Evolutionary conservation across 1,140 invertebrate genomes (phyloP).

Genomic region (Sipha flava): DNA sequence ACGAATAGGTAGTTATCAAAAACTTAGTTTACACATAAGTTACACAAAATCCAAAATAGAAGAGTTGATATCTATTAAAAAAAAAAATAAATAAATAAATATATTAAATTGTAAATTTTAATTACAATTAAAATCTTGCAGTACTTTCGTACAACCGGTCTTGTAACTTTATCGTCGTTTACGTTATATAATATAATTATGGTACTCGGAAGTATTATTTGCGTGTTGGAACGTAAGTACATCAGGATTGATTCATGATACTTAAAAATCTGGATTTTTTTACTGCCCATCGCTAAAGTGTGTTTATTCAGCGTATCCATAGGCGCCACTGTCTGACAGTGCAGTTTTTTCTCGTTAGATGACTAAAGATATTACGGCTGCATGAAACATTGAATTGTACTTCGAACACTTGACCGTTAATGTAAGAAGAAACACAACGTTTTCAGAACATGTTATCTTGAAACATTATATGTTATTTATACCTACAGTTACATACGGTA

Average conservation of each 20-base stretch:
- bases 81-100: too few species aligned
- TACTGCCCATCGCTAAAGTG: not conserved
- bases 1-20: too few species aligned
- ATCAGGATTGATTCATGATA: not conserved
- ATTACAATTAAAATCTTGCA: too few species aligned
- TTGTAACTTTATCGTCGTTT: too few species aligned
- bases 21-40: too few species aligned
- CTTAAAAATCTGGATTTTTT: not conserved
- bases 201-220: not conserved
- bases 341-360: slow-evolving; percentile 3
- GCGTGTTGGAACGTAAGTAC: not conserved
- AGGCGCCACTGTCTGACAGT: slow-evolving; percentile 20
- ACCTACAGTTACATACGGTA: too few species aligned
- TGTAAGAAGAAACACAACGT: not conserved
- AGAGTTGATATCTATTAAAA: too few species aligned
- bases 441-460: not conserved
- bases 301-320: not conserved
- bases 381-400: slow-evolving; percentile 11
- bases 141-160: too few species aligned
- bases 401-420: slow-evolving; percentile 7
- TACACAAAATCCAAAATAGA: too few species aligned
- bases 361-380: not conserved
- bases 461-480: not conserved
- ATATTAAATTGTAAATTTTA: too few species aligned
- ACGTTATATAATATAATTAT: too few species aligned